Evolutionary conservation across 2,888 invertebrate species (phyloP), one percentile per base, ranked within the genome.

Genomic region (Mechanitis messenoides): DNA sequence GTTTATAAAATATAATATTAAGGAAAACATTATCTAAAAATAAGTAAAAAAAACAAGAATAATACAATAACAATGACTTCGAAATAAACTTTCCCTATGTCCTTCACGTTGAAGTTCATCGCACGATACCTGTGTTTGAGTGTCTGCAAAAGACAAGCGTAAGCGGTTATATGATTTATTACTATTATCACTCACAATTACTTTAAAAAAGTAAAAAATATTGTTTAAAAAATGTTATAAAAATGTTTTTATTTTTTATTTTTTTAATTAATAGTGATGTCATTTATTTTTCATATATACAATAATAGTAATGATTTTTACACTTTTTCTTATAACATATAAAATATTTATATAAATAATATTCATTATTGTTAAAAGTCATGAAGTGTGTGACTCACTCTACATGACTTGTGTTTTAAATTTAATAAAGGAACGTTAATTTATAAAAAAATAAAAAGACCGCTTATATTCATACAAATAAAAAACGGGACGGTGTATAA

Each of bases 101-200:
- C 84, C 84, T 85, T 83, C 79, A 71, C 68, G 61, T 57, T 47
- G 61, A 71, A 74, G 85, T 82, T 85, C 84, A 78, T 74, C 72
- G 85, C 63, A 82, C 85, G 85, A 85, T 85, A 84, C 69, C 69
- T 67, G 72, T 58, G 53, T 59, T 47, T 28, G 53, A 33, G 58
- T 38, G 59, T 69, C 65, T 45, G 2, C 61, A 65, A 72, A 66
- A 53, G 28, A 65, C 54, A 57, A 66, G 69, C 64, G 63, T 11
- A 45, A 64, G 71, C 72, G 45, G 12, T 1, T 31, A 20, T 20
- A 20, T 20, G 20, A 20, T 20, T 20, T 20, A 20, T 20, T 20
- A 20, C 20, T 20, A 20, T 20, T 20, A 20, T 20, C 20, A 20
- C 20, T 20, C 20, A 20, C 20, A 20, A 20, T 20, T 20, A 20